Percentiles rank a stretch among this genome's conserved stretches.
Evolutionary conservation across 2,113 vertebrate species (phyloP).

Genomic region (Sturnira hondurensis): DNA sequence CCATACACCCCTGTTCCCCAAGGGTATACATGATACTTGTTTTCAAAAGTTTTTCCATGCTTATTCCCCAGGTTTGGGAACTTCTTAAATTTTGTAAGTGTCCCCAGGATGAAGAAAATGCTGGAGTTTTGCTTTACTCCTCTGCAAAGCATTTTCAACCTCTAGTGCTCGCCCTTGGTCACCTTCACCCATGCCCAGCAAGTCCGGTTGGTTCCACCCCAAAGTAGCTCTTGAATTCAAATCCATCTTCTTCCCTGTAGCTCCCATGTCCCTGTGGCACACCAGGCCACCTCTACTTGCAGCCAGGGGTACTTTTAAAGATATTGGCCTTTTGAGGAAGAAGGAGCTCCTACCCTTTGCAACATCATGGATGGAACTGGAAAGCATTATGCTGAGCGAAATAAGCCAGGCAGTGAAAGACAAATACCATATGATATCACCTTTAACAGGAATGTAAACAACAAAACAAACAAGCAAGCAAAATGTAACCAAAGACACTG

Average conservation of each 20-base stretch:
- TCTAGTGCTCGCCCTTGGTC: background rate
- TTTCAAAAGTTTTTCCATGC: conserved; percentile 6
- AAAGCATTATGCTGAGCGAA: no score
- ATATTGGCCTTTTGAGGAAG: background rate
- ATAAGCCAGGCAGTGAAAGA: no score
- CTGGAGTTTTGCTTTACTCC: background rate
- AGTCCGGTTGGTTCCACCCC: background rate
- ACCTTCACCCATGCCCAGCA: background rate
- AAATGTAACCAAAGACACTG: no score
- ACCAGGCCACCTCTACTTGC: accelerated
- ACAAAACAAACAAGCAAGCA: no score
- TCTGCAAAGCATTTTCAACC: background rate
- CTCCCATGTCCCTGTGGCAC: background rate
- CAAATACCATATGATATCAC: no score
- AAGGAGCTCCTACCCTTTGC: no score
- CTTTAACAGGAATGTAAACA: no score
- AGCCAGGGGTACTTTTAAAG: background rate
- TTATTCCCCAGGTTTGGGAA: background rate
- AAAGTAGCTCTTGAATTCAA: background rate
- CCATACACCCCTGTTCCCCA: background rate
- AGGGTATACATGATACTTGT: background rate
- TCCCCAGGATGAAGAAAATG: background rate
- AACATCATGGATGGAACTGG: no score
- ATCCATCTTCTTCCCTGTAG: background rate
- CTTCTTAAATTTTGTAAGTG: background rate